Percentiles rank a stretch among this genome's conserved stretches.
Evolutionary conservation across 2,888 invertebrate species (phyloP).

Genomic region (Polymixis flavicincta): DNA sequence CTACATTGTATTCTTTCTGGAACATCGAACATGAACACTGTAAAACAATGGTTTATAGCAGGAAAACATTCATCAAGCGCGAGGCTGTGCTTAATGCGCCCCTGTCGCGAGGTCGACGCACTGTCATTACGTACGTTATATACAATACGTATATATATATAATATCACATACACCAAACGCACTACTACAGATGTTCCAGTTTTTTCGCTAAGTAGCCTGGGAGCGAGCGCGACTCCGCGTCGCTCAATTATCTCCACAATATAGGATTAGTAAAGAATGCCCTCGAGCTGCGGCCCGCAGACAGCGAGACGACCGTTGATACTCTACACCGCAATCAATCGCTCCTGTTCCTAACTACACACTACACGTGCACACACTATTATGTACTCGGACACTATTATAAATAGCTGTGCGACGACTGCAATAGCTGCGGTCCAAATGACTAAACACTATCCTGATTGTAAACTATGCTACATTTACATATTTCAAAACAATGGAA

Average conservation of each 20-base stretch:
- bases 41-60: conserved; percentile 76
- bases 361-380: conserved; percentile 63
- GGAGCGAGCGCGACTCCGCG: conserved; percentile 29
- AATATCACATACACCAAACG: conserved; percentile 72
- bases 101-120: conserved; percentile 68
- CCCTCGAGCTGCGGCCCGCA: conserved; percentile 67
- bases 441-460: conserved; percentile 50
- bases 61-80: conserved; percentile 75
- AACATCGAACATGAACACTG: conserved; percentile 72
- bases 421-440: conserved; percentile 51
- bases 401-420: conserved; percentile 56
- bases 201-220: conserved; percentile 68
- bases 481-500: conserved; percentile 48
- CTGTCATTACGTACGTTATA: conserved; percentile 62
- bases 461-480: conserved; percentile 37
- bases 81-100: conserved; percentile 67
- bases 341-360: conserved; percentile 69
- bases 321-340: conserved; percentile 70
- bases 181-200: conserved; percentile 70
- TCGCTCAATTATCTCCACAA: conserved; percentile 61
- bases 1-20: conserved; percentile 76
- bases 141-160: conserved; percentile 61
- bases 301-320: conserved; percentile 75
- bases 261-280: conserved; percentile 68
- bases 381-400: conserved; percentile 57